These are phyloP conservation scores for Actinostola sp. DNA, from an alignment of 92 coral and sea anemone species.

Conservation along the genomic window DNA sequence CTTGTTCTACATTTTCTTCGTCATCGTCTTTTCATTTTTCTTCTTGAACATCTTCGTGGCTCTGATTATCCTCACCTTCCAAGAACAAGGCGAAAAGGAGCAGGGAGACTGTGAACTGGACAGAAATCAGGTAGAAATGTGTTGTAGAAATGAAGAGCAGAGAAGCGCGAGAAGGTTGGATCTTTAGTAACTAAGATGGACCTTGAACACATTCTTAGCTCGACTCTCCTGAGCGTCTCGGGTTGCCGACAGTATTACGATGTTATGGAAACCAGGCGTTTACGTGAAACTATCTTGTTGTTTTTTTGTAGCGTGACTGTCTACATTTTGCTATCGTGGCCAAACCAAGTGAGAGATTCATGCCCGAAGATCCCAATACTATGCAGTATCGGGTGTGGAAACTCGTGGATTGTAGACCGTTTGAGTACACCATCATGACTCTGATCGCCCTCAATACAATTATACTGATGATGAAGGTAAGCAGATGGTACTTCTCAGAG, in stretches of 20 bases:
- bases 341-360: slow-evolving; percentile 91
- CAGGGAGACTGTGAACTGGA: slow-evolving; percentile 98
- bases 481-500: neutral
- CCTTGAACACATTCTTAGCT: no score
- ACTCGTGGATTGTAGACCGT: slow-evolving; percentile 92
- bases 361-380: slow-evolving; percentile 98
- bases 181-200: no score
- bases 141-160: no score
- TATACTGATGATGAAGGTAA: slow-evolving; percentile 97
- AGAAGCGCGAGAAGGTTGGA: no score
- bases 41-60: slow-evolving; percentile 98
- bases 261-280: neutral
- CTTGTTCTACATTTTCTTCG: slow-evolving; percentile 90
- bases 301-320: slow-evolving; percentile 80
- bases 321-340: slow-evolving; percentile 94
- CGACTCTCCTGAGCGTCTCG: no score
- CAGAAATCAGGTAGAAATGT: slow-evolving; percentile 93
- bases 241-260: no score
- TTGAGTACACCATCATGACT: slow-evolving; percentile 93
- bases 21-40: slow-evolving; percentile 96
- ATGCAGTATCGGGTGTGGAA: slow-evolving; percentile 95
- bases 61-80: slow-evolving; percentile 95
- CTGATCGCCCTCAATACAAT: slow-evolving; percentile 92
- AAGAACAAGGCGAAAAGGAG: slow-evolving; percentile 97
- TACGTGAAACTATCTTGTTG: neutral